These are phyloP conservation scores for Heliconius hermathena DNA, from an alignment of 1,140 invertebrate genomes.

Conservation along the genomic window DNA sequence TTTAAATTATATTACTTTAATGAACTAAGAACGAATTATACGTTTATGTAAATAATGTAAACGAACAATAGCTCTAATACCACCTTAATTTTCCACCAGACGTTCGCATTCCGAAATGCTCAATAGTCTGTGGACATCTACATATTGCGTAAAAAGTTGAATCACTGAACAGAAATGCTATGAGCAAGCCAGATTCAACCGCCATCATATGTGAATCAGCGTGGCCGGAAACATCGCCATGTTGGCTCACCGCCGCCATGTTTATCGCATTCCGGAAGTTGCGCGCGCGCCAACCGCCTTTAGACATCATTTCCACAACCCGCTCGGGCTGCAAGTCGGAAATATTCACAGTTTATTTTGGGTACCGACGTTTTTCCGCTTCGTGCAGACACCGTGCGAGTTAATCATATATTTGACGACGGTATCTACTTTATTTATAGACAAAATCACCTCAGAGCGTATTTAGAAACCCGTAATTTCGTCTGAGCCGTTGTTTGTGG, in stretches of 20 bases:
- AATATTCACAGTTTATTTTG: constrained; percentile 76
- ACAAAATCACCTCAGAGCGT: constrained; percentile 62
- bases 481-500: constrained; percentile 54
- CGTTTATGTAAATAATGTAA: background rate
- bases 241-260: constrained; percentile 77
- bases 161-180: constrained; percentile 76
- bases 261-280: constrained; percentile 79
- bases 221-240: constrained; percentile 78
- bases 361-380: constrained; percentile 74
- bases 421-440: constrained; percentile 70
- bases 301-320: constrained; percentile 73
- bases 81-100: constrained; percentile 60
- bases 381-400: constrained; percentile 66
- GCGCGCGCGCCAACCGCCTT: constrained; percentile 77
- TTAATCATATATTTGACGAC: constrained; percentile 74
- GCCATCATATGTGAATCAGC: constrained; percentile 76
- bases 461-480: constrained; percentile 66
- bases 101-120: constrained; percentile 57
- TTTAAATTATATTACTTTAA: background rate
- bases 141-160: constrained; percentile 75
- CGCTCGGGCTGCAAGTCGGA: constrained; percentile 67
- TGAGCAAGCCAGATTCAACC: constrained; percentile 71
- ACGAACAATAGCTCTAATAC: constrained; percentile 12
- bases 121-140: constrained; percentile 60
- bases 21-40: too few species aligned